phyloP scores from a whole-genome alignment of 2,113 vertebrate genomes.

The Hippocampus mohnikei region DNA sequence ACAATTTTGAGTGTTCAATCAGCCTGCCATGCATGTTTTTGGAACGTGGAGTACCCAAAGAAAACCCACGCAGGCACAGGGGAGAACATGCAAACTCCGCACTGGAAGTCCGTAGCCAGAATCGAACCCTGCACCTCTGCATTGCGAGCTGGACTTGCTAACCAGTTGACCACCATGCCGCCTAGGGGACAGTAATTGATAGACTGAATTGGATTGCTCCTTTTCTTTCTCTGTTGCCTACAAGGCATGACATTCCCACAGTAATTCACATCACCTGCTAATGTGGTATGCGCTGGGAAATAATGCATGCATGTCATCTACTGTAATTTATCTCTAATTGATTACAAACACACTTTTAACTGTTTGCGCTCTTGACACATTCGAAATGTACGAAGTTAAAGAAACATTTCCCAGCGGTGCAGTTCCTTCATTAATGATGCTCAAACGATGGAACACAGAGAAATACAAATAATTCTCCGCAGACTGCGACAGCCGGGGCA shows the following conservation, averaged over 20 bases:
- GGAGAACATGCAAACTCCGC: no score
- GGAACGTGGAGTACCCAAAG: no score
- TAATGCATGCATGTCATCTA: background rate
- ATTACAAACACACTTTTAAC: background rate
- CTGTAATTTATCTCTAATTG: constrained; percentile 4
- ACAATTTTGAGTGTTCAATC: no score
- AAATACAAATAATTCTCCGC: background rate
- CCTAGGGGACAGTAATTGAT: background rate
- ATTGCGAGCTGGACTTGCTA: no score
- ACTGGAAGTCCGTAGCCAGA: no score
- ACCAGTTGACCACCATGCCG: no score
- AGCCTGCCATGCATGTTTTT: no score
- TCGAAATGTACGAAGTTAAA: background rate
- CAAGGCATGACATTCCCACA: background rate
- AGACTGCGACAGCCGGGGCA: background rate
- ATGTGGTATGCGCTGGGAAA: background rate
- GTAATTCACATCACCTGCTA: background rate
- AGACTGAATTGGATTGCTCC: background rate
- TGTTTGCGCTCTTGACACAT: background rate
- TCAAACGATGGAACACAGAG: background rate
- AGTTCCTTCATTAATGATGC: background rate
- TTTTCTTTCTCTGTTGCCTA: background rate
- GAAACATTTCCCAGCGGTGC: background rate
- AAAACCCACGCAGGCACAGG: no score
- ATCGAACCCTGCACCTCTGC: no score